Evolutionary conservation across 37 sponge, comb jelly and placozoan species (phyloP).

Genomic region (Spongia lamella): DNA sequence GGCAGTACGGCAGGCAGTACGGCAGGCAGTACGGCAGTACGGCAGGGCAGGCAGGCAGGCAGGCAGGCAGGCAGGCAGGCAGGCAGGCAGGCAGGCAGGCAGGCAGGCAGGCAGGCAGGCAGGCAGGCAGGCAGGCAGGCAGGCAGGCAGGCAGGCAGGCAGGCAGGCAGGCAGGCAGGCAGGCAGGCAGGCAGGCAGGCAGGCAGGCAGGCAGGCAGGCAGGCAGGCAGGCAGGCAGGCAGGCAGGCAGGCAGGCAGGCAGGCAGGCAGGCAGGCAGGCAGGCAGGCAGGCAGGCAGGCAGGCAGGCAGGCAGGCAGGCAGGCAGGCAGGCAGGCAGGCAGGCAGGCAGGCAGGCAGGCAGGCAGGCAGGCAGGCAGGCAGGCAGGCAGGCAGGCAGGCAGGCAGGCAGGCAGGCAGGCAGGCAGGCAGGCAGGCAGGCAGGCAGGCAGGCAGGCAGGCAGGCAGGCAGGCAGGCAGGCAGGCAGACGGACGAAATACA

Average conservation of each 20-base stretch:
- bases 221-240: slow-evolving; percentile 21
- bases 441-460: slow-evolving; percentile 23
- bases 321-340: slow-evolving; percentile 23
- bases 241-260: slow-evolving; percentile 23
- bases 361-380: slow-evolving; percentile 23
- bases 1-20: no score
- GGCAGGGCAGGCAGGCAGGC: slow-evolving; percentile 8
- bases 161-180: slow-evolving; percentile 23
- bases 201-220: slow-evolving; percentile 23
- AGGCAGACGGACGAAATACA: slow-evolving; percentile 1
- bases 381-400: slow-evolving; percentile 10
- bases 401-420: slow-evolving; percentile 23
- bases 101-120: slow-evolving; percentile 23
- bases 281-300: slow-evolving; percentile 23
- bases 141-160: slow-evolving; percentile 23
- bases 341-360: slow-evolving; percentile 23
- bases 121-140: slow-evolving; percentile 23
- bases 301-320: slow-evolving; percentile 23
- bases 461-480: slow-evolving; percentile 21
- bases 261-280: slow-evolving; percentile 23
- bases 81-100: slow-evolving; percentile 17
- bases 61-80: slow-evolving; percentile 15
- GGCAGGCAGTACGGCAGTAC: no score
- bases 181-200: slow-evolving; percentile 23
- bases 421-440: slow-evolving; percentile 21